These are phyloP conservation scores for Phoenoteleia sp. DNA, from an alignment of 2,888 invertebrate species.

Conservation along the genomic window DNA sequence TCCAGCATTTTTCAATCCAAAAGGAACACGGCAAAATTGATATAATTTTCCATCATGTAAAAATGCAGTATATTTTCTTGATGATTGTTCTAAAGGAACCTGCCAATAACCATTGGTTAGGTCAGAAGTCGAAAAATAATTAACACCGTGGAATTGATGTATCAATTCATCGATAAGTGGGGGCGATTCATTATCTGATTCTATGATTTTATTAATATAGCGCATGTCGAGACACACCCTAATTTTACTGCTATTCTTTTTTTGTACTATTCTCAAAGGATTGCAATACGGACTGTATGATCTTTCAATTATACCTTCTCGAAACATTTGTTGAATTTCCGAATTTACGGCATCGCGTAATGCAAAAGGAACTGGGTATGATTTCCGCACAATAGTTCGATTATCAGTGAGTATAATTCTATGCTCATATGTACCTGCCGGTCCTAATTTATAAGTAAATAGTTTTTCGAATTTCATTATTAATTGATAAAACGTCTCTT, in stretches of 20 bases:
- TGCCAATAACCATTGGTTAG: slow-evolving; percentile 75
- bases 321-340: no score
- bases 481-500: neutral
- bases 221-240: no score
- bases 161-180: slow-evolving; percentile 68
- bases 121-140: slow-evolving; percentile 69
- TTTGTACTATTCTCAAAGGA: no score
- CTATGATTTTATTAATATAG: slow-evolving; percentile 76
- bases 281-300: no score
- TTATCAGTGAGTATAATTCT: neutral
- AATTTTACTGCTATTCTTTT: no score
- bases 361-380: no score
- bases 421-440: neutral
- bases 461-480: neutral
- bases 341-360: no score
- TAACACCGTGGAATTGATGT: slow-evolving; percentile 69
- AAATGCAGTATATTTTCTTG: slow-evolving; percentile 70
- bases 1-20: no score
- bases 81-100: slow-evolving; percentile 59
- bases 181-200: slow-evolving; percentile 77
- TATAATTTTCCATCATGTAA: slow-evolving; percentile 66
- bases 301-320: no score
- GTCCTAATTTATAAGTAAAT: neutral
- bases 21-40: slow-evolving; percentile 76
- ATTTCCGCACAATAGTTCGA: neutral